Evolutionary conservation across 2,113 vertebrate genomes (phyloP).

Genomic region (Natator depressus): DNA sequence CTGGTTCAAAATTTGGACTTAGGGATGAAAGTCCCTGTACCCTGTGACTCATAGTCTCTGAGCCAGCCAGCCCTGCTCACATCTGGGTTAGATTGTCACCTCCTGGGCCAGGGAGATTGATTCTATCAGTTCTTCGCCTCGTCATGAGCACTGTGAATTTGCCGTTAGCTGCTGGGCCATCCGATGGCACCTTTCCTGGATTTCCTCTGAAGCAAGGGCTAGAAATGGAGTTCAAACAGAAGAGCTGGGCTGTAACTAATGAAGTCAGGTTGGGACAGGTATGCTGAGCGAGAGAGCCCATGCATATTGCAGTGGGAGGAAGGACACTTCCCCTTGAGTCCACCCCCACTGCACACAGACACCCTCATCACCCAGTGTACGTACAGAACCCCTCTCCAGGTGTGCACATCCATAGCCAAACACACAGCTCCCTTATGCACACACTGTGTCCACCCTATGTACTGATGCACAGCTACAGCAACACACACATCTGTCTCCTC

Average conservation of each 20-base stretch:
- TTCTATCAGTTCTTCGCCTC: not conserved
- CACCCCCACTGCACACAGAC: not conserved
- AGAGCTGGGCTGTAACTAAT: conserved; percentile 19
- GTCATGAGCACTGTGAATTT: not conserved
- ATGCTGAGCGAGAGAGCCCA: not conserved
- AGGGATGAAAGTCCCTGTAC: not conserved
- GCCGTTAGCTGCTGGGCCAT: not conserved
- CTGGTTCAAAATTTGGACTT: not conserved
- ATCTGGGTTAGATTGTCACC: not conserved
- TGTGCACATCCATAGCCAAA: not conserved
- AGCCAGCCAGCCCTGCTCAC: not conserved
- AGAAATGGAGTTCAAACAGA: not conserved
- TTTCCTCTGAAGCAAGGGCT: not conserved
- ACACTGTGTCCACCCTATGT: not conserved
- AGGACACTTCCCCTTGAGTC: not conserved
- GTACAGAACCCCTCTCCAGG: not conserved
- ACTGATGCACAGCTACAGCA: not conserved
- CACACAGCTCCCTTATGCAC: not conserved
- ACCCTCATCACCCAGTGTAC: not conserved
- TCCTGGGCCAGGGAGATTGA: not conserved
- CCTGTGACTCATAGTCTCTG: not conserved
- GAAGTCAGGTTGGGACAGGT: not conserved
- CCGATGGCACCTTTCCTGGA: not conserved
- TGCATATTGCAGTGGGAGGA: not conserved
- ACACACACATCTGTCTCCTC: not conserved